Conservation (phyloP, 1,140 invertebrate species). For the Drosophila tsacasi region DNA sequence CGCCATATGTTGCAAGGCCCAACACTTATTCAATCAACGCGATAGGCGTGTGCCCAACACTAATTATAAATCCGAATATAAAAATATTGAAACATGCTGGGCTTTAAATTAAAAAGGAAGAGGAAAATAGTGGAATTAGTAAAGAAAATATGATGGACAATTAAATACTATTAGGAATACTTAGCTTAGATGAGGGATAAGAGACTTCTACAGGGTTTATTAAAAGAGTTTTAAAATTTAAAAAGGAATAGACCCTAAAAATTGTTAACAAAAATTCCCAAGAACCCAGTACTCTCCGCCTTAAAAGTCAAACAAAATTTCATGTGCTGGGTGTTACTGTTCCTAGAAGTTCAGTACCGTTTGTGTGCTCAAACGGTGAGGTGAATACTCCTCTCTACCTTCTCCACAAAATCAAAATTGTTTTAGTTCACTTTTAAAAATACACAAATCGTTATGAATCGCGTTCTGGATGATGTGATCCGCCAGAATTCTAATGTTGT, state of each 20-base stretch:
- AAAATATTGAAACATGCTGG: constrained; percentile 19
- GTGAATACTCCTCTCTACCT: not conserved
- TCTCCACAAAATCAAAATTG: not conserved
- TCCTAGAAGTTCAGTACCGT: not conserved
- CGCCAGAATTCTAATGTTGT: constrained; percentile 39
- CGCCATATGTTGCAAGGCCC: constrained; percentile 27
- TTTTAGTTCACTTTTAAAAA: not conserved
- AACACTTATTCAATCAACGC: constrained; percentile 46
- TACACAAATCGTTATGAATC: constrained; percentile 50
- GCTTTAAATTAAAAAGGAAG: not conserved
- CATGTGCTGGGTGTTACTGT: not conserved
- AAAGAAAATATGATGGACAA: not conserved
- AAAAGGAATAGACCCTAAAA: not conserved
- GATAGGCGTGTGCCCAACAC: constrained; percentile 18
- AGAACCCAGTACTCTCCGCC: not conserved
- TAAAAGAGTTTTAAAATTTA: not conserved
- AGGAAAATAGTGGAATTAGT: constrained; percentile 1
- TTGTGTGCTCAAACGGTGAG: not conserved
- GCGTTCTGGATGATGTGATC: constrained; percentile 66
- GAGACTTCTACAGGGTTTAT: not conserved
- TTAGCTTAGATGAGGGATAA: not conserved
- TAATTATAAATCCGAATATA: constrained; percentile 36
- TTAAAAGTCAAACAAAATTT: not conserved
- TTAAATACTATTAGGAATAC: not conserved
- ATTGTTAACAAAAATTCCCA: not conserved